A percentile compares a stretch with the other conserved stretches of the same genome.
Conservation (phyloP, 2,797 vertebrate genomes). For the Anabas testudineus region DNA sequence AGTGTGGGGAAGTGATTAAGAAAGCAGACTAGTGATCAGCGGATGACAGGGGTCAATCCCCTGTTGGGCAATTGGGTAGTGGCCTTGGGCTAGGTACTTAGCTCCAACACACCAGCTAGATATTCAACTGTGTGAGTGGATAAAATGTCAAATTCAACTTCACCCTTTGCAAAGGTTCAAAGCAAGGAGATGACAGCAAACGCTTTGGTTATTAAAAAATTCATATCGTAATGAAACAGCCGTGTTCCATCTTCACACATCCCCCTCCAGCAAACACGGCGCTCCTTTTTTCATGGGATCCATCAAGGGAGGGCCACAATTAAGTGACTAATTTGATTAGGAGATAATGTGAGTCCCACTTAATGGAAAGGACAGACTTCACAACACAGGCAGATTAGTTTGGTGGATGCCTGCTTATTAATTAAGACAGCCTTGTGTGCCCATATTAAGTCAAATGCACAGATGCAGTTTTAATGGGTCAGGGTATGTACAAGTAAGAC, state of each 20-base stretch:
- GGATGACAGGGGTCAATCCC: constrained; percentile 76
- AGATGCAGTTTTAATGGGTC: constrained; percentile 73
- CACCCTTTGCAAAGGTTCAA: constrained; percentile 73
- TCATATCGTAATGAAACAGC: constrained; percentile 80
- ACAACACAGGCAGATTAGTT: constrained; percentile 82
- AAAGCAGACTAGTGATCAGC: constrained; percentile 69
- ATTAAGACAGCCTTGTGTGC: constrained; percentile 80
- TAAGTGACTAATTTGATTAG: constrained; percentile 87
- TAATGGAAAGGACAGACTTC: constrained; percentile 86
- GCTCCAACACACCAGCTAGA: constrained; percentile 46
- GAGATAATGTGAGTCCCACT: constrained; percentile 83
- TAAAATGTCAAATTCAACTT: constrained; percentile 74
- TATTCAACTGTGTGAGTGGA: constrained; percentile 61
- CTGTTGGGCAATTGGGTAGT: constrained; percentile 62
- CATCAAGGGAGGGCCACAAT: constrained; percentile 83
- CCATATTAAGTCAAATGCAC: constrained; percentile 71
- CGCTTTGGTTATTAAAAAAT: constrained; percentile 78
- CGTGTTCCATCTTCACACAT: constrained; percentile 65
- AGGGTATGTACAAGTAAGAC: constrained; percentile 51
- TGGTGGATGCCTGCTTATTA: constrained; percentile 84
- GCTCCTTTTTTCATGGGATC: constrained; percentile 68
- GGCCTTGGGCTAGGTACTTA: constrained; percentile 67
- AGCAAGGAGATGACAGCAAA: constrained; percentile 68
- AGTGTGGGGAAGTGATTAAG: constrained; percentile 71
- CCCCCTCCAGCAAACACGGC: constrained; percentile 65